These are phyloP conservation scores for Eublepharis macularius DNA, from an alignment of 2,113 vertebrate genomes.

Conservation along the genomic window DNA sequence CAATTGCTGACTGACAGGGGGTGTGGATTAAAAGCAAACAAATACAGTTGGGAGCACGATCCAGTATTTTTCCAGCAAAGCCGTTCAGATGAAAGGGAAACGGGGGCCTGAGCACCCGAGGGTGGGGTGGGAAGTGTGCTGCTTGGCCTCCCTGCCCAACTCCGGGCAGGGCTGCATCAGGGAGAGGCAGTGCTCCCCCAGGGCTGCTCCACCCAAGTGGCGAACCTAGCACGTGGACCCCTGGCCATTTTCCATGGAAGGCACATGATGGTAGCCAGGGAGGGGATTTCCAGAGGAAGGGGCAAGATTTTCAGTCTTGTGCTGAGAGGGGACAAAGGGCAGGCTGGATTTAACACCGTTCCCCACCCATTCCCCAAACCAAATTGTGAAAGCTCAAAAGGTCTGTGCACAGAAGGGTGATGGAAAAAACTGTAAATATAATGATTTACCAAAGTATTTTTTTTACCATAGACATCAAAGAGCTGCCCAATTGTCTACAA, in stretches of 20 bases:
- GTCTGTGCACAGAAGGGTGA: neutral
- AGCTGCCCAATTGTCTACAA: too few relatives aligned
- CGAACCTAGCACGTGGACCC: neutral
- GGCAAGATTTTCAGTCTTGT: too few relatives aligned
- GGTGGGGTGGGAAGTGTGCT: neutral
- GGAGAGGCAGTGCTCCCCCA: conserved; percentile 51
- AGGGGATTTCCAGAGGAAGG: neutral
- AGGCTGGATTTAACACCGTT: neutral
- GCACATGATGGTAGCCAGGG: neutral
- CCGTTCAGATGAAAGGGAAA: neutral
- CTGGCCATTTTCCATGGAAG: neutral
- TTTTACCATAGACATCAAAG: neutral
- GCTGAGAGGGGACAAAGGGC: neutral
- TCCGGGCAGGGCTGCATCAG: neutral
- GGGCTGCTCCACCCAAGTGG: conserved; percentile 12
- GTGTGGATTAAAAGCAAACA: neutral
- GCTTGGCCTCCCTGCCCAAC: neutral
- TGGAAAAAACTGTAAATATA: neutral
- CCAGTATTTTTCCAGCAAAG: neutral
- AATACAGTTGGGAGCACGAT: too few relatives aligned
- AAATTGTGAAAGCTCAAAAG: neutral
- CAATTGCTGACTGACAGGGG: neutral
- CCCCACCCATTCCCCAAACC: neutral
- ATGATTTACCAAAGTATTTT: neutral
- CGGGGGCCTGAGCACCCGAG: neutral